phyloP scores from a whole-genome alignment of 2,797 vertebrate genomes.

The Simalia tracyae region DNA sequence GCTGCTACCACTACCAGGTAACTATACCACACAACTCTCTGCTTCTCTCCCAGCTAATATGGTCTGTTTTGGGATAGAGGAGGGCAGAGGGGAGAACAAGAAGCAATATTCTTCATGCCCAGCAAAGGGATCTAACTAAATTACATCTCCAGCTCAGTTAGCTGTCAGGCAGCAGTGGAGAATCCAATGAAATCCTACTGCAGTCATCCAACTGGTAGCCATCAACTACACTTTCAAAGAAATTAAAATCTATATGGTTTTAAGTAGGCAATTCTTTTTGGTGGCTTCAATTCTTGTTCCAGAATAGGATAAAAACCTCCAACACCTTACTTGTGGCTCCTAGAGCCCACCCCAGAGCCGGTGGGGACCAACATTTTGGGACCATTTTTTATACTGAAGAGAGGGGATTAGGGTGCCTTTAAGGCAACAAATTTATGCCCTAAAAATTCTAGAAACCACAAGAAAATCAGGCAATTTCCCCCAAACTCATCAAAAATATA shows the following conservation, averaged over 20 bases:
- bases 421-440: neutral
- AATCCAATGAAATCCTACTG: neutral
- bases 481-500: neutral
- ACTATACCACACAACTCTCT: neutral
- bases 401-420: neutral
- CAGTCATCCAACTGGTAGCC: neutral
- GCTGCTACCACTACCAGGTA: neutral
- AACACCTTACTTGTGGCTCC: neutral
- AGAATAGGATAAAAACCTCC: neutral
- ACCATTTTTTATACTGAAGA: neutral
- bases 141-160: neutral
- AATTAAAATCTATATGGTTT: neutral
- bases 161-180: neutral
- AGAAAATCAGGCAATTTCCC: neutral
- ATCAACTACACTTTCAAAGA: neutral
- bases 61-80: neutral
- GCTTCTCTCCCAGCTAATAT: neutral
- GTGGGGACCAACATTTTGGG: neutral
- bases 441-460: neutral
- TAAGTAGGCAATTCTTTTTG: neutral
- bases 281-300: neutral
- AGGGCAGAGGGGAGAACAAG: neutral
- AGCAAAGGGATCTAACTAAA: neutral
- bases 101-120: neutral
- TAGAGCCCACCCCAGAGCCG: neutral